These are phyloP conservation scores for Micronycteris hirsuta DNA, from an alignment of 2,113 vertebrate species.

Conservation along the genomic window DNA sequence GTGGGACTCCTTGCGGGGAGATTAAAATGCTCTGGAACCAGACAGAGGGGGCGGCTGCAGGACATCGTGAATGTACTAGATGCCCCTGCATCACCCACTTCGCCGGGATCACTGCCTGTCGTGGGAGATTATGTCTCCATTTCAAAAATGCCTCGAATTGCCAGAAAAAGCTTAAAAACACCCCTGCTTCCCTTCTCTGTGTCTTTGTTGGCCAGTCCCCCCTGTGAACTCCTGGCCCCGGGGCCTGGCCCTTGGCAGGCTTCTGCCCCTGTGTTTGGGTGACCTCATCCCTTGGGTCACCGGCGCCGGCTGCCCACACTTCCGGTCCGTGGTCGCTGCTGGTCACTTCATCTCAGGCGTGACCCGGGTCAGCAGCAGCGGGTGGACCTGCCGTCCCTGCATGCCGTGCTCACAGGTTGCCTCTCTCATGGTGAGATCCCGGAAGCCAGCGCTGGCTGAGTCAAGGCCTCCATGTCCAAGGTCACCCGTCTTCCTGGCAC, in stretches of 20 bases:
- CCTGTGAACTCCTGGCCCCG: no score
- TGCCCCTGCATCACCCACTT: no score
- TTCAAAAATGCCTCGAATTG: neutral
- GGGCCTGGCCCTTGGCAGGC: fast-evolving
- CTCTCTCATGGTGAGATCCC: fast-evolving
- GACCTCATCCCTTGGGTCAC: fast-evolving
- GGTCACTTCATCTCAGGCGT: fast-evolving
- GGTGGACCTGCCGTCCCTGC: fast-evolving
- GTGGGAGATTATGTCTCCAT: no score
- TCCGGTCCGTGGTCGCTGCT: neutral
- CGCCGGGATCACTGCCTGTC: no score
- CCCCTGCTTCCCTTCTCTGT: neutral
- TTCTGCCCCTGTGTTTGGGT: fast-evolving
- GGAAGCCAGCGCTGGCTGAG: fast-evolving
- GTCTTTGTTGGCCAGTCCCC: neutral
- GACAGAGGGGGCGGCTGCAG: fast-evolving
- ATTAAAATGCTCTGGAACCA: fast-evolving
- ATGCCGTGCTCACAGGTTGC: fast-evolving
- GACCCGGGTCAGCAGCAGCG: neutral
- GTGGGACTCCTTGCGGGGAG: no score
- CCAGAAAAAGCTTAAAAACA: neutral
- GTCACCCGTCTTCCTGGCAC: no score
- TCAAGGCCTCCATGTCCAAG: no score
- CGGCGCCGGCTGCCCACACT: fast-evolving
- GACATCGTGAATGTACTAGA: fast-evolving